phyloP scores from a whole-genome alignment of 2,888 invertebrate species.

The Caenorhabditis sp. region DNA sequence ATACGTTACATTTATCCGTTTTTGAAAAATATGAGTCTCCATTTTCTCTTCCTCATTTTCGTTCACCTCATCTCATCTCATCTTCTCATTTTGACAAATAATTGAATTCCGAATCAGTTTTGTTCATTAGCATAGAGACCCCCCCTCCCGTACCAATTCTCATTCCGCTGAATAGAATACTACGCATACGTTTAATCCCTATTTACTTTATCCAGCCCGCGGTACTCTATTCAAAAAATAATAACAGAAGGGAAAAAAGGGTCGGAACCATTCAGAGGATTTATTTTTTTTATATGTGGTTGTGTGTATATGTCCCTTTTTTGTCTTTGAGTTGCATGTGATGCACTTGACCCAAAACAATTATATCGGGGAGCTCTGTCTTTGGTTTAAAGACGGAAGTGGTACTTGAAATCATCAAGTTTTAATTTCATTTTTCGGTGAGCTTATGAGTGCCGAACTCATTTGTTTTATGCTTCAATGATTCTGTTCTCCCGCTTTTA shows the following conservation, averaged over 20 bases:
- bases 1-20: not conserved
- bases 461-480: not conserved
- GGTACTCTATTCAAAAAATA: no score
- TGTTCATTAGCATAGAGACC: no score
- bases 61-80: not conserved
- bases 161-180: not conserved
- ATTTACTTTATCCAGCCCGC: not conserved
- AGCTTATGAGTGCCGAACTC: not conserved
- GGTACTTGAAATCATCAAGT: not conserved
- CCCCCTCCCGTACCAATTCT: no score
- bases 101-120: not conserved
- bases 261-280: not conserved
- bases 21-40: not conserved
- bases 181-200: not conserved
- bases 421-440: not conserved
- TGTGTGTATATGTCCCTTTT: no score
- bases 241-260: not conserved
- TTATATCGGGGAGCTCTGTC: not conserved
- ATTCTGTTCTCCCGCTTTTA: not conserved
- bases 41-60: not conserved
- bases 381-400: not conserved
- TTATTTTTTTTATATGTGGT: not conserved
- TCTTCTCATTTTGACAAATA: not conserved
- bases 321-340: not conserved
- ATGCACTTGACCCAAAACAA: not conserved